These are phyloP conservation scores for Chelonia mydas DNA, from an alignment of 2,797 vertebrate genomes.

Conservation along the genomic window DNA sequence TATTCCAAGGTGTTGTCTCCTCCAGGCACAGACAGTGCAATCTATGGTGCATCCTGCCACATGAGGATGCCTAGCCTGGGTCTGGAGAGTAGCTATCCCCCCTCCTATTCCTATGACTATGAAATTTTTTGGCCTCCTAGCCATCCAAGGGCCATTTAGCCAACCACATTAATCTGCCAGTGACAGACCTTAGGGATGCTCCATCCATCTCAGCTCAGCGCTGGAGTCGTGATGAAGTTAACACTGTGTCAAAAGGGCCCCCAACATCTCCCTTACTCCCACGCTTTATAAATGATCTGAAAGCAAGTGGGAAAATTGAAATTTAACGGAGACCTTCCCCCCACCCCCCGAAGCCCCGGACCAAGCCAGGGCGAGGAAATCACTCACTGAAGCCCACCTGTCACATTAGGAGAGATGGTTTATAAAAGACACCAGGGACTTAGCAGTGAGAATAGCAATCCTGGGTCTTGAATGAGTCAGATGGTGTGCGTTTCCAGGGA, in stretches of 20 bases:
- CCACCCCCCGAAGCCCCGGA: neutral
- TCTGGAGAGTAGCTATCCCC: neutral
- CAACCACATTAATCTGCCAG: constrained; percentile 54
- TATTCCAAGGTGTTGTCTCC: neutral
- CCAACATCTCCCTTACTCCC: neutral
- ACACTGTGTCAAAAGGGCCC: neutral
- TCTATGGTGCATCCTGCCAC: neutral
- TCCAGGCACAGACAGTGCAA: neutral
- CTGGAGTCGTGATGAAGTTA: constrained; percentile 35
- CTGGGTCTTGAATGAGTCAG: neutral
- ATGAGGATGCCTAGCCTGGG: neutral
- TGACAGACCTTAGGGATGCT: constrained; percentile 16
- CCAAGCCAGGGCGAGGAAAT: constrained; percentile 6
- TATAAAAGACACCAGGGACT: neutral
- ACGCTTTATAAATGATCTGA: constrained; percentile 7
- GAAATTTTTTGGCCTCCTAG: constrained; percentile 2
- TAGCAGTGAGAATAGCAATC: fast-evolving
- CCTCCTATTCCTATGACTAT: neutral
- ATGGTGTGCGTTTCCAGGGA: fast-evolving
- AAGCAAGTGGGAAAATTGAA: constrained; percentile 56
- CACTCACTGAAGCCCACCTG: constrained; percentile 10
- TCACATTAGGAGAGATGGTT: neutral
- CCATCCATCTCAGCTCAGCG: constrained; percentile 49
- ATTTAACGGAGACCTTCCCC: constrained; percentile 16
- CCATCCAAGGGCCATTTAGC: constrained; percentile 23